Percentiles rank a stretch among this genome's conserved stretches.
Evolutionary conservation across 1,140 invertebrate genomes (phyloP).

Genomic region (Holotrichia oblita): DNA sequence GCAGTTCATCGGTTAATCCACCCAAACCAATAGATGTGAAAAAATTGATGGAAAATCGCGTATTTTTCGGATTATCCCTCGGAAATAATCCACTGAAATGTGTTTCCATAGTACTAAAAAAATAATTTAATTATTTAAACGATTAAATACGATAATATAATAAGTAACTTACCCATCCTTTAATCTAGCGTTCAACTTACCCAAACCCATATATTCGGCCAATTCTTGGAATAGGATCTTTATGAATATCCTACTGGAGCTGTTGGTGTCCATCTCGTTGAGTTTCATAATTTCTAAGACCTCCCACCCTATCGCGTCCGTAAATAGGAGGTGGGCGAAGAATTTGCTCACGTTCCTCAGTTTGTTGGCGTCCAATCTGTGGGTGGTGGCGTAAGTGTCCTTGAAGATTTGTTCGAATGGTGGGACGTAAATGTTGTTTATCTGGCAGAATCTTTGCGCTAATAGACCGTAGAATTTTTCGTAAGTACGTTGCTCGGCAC

Average conservation of each 20-base stretch:
- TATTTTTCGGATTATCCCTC: slow-evolving; percentile 94
- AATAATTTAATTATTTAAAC: slow-evolving; percentile 44
- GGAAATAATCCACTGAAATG: slow-evolving; percentile 96
- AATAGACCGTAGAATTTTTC: slow-evolving; percentile 98
- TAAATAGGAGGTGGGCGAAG: slow-evolving; percentile 95
- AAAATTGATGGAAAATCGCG: slow-evolving; percentile 98
- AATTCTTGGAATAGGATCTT: slow-evolving; percentile 98
- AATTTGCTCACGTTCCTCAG: slow-evolving; percentile 98
- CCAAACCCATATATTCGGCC: slow-evolving; percentile 94
- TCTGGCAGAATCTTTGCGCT: slow-evolving; percentile 91
- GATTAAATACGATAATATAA: not conserved
- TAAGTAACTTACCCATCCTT: slow-evolving; percentile 80
- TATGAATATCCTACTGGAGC: slow-evolving; percentile 96
- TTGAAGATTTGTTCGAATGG: slow-evolving; percentile 96
- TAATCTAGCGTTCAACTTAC: slow-evolving; percentile 88
- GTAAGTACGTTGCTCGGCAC: slow-evolving; percentile 98
- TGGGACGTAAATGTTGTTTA: slow-evolving; percentile 89
- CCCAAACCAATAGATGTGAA: slow-evolving; percentile 98
- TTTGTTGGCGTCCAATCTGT: slow-evolving; percentile 95
- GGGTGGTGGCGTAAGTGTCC: slow-evolving; percentile 94
- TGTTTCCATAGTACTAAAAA: slow-evolving; percentile 78
- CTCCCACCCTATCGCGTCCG: slow-evolving; percentile 96
- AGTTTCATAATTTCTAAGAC: slow-evolving; percentile 88
- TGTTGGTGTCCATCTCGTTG: slow-evolving; percentile 97
- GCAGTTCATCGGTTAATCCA: slow-evolving; percentile 92